Conservation (phyloP, 2,113 vertebrate genomes). For the Callorhinus ursinus region DNA sequence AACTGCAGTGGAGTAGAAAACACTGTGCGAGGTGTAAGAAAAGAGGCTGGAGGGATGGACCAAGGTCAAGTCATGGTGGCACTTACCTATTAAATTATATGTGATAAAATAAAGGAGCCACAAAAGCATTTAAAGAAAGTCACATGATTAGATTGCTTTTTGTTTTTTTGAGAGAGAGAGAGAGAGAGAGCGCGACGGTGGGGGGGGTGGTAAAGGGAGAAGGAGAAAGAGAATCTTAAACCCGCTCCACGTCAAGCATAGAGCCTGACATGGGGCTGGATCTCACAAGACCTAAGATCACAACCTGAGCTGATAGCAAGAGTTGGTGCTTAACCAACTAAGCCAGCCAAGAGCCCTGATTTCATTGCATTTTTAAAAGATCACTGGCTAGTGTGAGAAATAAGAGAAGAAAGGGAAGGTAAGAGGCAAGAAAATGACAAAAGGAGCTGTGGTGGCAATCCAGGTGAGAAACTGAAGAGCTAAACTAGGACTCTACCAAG, state of each 20-base stretch:
- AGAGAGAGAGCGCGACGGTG: not conserved
- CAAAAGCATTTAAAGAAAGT: not conserved
- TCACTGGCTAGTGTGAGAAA: not conserved
- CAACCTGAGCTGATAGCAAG: not conserved
- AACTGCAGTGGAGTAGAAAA: not conserved
- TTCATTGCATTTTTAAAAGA: not conserved
- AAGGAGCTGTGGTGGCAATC: not conserved
- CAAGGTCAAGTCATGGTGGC: not conserved
- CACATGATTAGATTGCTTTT: not conserved
- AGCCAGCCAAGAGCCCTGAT: not conserved
- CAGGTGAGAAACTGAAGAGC: not conserved
- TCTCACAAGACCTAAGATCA: rapidly evolving
- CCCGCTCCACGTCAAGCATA: not conserved
- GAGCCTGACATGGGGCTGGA: not conserved
- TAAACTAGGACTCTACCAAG: not conserved
- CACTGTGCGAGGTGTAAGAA: not conserved
- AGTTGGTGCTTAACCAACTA: not conserved
- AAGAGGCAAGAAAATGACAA: not conserved
- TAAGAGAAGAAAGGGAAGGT: not conserved
- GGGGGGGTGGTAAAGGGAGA: not conserved
- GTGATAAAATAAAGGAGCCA: not conserved
- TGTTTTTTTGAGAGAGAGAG: no score
- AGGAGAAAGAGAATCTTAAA: not conserved
- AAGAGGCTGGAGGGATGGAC: not conserved
- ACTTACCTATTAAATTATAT: not conserved